Conservation (phyloP, 1,140 invertebrate species). For the Kradibia gibbosae region DNA sequence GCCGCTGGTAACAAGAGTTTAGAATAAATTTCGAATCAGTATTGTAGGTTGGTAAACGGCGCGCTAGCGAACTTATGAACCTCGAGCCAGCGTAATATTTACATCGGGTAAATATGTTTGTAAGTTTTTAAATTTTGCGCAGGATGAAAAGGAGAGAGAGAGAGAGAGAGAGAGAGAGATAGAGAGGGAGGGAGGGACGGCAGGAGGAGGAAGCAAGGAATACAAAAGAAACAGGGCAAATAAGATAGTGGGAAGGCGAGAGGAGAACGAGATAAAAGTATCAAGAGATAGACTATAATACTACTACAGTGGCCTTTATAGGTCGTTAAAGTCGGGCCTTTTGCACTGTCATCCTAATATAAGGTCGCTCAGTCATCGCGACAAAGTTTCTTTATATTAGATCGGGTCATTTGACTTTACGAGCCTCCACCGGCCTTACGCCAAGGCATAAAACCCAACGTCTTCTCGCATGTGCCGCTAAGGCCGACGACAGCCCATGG, state of each 20-base stretch:
- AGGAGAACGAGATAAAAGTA: neutral
- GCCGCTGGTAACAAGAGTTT: neutral
- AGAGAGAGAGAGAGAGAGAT: neutral
- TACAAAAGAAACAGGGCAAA: neutral
- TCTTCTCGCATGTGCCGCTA: neutral
- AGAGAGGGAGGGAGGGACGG: neutral
- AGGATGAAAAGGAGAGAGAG: neutral
- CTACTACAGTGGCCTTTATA: slow-evolving; percentile 18
- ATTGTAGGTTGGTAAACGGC: no score
- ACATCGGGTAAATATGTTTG: neutral
- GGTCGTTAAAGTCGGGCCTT: slow-evolving; percentile 18
- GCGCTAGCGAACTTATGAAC: neutral
- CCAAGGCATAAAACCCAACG: slow-evolving; percentile 23
- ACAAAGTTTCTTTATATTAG: slow-evolving; percentile 39
- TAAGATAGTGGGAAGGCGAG: neutral
- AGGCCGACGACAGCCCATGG: neutral
- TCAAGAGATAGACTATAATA: neutral
- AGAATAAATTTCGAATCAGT: neutral
- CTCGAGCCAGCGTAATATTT: neutral
- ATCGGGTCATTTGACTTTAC: slow-evolving; percentile 39
- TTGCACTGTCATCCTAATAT: slow-evolving; percentile 34
- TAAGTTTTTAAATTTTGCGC: neutral
- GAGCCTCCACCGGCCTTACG: slow-evolving; percentile 24
- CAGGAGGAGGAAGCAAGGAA: neutral
- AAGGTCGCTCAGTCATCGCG: slow-evolving; percentile 36